Evolutionary conservation across 2,797 vertebrate genomes (phyloP).

Genomic region (Aplochiton taeniatus): DNA sequence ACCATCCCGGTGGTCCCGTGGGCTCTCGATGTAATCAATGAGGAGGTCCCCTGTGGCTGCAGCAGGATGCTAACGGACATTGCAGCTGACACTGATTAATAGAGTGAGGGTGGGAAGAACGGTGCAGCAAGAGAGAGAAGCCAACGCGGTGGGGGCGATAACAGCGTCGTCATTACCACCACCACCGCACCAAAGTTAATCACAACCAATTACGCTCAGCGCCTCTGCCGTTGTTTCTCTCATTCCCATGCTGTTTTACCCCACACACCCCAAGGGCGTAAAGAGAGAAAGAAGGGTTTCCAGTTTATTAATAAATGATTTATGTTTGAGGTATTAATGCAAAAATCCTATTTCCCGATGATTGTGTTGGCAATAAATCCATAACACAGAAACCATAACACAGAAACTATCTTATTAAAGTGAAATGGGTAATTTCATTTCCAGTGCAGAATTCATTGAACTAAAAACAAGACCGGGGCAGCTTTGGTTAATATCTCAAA

Average conservation of each 20-base stretch:
- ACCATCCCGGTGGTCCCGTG: slow-evolving; percentile 42
- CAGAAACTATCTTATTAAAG: slow-evolving; percentile 21
- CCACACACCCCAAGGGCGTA: slow-evolving; percentile 48
- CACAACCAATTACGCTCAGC: slow-evolving; percentile 62
- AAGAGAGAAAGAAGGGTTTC: slow-evolving; percentile 23
- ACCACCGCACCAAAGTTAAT: slow-evolving; percentile 58
- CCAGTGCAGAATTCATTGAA: neutral
- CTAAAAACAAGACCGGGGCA: slow-evolving; percentile 23
- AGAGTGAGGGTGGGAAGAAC: slow-evolving; percentile 50
- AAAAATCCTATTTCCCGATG: slow-evolving; percentile 33
- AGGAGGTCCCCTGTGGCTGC: slow-evolving; percentile 43
- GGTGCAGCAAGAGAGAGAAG: slow-evolving; percentile 31
- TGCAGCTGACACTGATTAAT: slow-evolving; percentile 63
- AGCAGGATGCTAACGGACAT: slow-evolving; percentile 34
- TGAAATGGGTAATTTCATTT: slow-evolving; percentile 10
- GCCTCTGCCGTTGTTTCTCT: slow-evolving; percentile 47
- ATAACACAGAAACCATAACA: slow-evolving; percentile 3
- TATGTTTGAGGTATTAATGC: slow-evolving; percentile 52
- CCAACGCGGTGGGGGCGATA: slow-evolving; percentile 53
- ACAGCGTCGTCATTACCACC: slow-evolving; percentile 58
- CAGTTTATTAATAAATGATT: slow-evolving; percentile 59
- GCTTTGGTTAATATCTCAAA: slow-evolving; percentile 24
- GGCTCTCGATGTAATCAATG: slow-evolving; percentile 57
- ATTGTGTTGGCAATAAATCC: slow-evolving; percentile 40
- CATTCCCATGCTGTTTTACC: slow-evolving; percentile 53